Evolutionary conservation across 2,113 vertebrate genomes (phyloP).

Genomic region (Gulo gulo): DNA sequence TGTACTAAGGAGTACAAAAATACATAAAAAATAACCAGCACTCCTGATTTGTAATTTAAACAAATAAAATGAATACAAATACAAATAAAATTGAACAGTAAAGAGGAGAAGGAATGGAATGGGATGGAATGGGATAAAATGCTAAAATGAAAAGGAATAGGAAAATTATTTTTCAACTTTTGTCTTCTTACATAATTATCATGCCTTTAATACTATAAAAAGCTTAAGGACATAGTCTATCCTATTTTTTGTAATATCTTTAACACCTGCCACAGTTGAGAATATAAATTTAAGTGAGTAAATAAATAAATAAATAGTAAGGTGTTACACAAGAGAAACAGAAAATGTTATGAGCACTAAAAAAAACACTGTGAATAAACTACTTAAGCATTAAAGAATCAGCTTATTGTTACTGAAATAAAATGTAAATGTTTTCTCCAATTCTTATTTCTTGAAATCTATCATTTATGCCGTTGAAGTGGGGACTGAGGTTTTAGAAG

Average conservation of each 20-base stretch:
- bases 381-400: background rate
- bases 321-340: background rate
- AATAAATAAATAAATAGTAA: slow-evolving; percentile 6
- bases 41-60: background rate
- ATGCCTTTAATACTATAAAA: background rate
- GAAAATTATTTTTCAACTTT: background rate
- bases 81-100: background rate
- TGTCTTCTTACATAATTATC: background rate
- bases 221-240: background rate
- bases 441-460: background rate
- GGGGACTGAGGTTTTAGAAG: background rate
- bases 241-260: background rate
- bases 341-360: background rate
- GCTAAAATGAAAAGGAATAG: background rate
- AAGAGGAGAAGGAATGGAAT: background rate
- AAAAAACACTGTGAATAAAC: background rate
- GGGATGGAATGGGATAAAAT: background rate
- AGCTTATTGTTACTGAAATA: background rate
- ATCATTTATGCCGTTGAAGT: background rate
- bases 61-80: background rate
- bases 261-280: background rate
- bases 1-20: background rate
- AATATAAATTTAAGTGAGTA: slow-evolving; percentile 7
- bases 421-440: background rate
- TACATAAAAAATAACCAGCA: background rate